These are phyloP conservation scores for Vidua macroura DNA, from an alignment of 2,113 vertebrate species.

Conservation along the genomic window DNA sequence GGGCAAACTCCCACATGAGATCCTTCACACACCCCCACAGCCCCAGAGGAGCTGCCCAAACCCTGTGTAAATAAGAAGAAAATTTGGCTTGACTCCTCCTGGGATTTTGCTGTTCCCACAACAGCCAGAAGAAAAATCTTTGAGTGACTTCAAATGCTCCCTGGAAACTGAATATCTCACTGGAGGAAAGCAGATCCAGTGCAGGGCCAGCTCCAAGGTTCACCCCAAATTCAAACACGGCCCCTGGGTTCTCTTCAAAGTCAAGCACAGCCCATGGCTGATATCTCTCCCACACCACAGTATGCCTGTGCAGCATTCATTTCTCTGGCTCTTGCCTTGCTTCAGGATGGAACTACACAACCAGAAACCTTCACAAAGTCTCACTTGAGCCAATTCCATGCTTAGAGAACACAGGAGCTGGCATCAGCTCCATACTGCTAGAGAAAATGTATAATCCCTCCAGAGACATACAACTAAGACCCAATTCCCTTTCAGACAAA, in stretches of 20 bases:
- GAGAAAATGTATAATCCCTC: neutral
- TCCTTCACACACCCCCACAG: neutral
- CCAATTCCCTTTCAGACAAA: neutral
- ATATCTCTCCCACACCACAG: neutral
- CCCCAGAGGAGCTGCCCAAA: neutral
- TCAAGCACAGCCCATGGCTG: neutral
- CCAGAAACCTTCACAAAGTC: neutral
- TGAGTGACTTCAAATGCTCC: neutral
- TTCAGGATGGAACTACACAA: neutral
- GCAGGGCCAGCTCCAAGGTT: neutral
- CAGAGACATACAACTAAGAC: neutral
- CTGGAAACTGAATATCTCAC: neutral
- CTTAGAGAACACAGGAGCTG: neutral
- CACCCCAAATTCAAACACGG: neutral
- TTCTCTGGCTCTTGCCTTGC: neutral
- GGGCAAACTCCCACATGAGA: fast-evolving
- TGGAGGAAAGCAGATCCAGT: neutral
- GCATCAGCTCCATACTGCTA: neutral
- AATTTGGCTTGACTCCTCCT: neutral
- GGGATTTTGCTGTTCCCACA: neutral
- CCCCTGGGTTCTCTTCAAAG: neutral
- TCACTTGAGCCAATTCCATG: neutral
- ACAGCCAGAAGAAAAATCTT: neutral
- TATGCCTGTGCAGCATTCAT: fast-evolving
- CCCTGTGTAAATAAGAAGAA: neutral